Base-by-base conservation (phyloP, 1,140 invertebrate genomes). In the Cydia strobilella region DNA sequence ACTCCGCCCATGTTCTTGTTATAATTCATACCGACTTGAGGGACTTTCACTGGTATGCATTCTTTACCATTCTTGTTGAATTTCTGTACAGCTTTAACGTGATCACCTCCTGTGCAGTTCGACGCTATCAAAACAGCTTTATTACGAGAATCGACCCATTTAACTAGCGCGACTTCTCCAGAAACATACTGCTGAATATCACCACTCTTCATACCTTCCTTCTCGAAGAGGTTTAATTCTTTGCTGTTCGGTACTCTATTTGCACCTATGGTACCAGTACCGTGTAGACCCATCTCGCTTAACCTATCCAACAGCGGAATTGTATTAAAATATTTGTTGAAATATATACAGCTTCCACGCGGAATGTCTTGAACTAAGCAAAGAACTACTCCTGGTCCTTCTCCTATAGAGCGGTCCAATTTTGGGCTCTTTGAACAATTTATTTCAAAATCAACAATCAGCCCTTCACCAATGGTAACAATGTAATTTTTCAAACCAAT, bases 361-460 rank as follows among this genome's bases (percentile, higher is more conserved):
- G 77, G 77, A 63, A 78, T 59, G 13, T 13, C 39, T 66, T 78
- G 62, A 20, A 71, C 25, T 13, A 76, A 62, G 35, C 65, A 69
- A 51, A 76, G 51, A 54, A 78, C 69, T 25, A 78, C 54, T 10
- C 74, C 54, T 20, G 74, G 23, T 13, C 74, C 74, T 27, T 73
- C 45, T 18, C 77, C 77, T 31, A 78, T 42, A 39, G 73, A 45
- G n/a, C 31, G 15, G 59, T 75, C 65, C 18, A 20, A 18, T 35
- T 75, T 23, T 48, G 74, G 59, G 27, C 31, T 71, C 23, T 77
- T 69, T 12, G 62, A 42, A 10, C 62, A n/a, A 72, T 81, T 76
- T 15, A 82, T 42, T 74, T 76, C 79, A 75, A 82, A 80, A 71
- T 82, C 77, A 13, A 81, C 20, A 15, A 83, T 77, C 15, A 82